Conservation (phyloP, 2,113 vertebrate genomes). For the Hucho hucho region DNA sequence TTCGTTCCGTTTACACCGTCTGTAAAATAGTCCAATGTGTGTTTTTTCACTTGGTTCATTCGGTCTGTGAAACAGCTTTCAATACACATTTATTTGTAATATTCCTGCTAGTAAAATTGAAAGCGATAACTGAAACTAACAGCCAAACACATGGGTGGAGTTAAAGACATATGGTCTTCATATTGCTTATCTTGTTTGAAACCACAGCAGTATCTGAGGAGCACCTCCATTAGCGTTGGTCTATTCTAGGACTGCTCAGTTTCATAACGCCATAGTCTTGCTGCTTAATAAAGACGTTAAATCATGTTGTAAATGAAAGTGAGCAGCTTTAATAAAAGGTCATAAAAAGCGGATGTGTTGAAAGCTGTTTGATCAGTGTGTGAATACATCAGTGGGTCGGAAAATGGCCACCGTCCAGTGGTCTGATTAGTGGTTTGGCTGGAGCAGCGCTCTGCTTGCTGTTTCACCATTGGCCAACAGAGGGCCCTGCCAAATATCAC, state of each 20-base stretch:
- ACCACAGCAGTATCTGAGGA: conserved; percentile 38
- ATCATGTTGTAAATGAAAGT: conserved; percentile 68
- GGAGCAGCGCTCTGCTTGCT: conserved; percentile 55
- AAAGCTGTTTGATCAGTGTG: conserved; percentile 69
- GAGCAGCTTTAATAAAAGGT: conserved; percentile 67
- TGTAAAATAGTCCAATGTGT: conserved; percentile 32
- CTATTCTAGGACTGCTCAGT: not conserved
- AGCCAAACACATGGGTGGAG: too few relatives aligned
- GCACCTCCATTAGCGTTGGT: conserved; percentile 33
- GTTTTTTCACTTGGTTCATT: too few relatives aligned
- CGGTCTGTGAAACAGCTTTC: too few relatives aligned
- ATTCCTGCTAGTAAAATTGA: too few relatives aligned
- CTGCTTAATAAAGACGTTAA: conserved; percentile 65
- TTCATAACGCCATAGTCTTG: not conserved
- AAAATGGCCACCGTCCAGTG: conserved; percentile 57
- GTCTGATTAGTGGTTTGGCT: conserved; percentile 29
- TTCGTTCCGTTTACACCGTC: conserved; percentile 27
- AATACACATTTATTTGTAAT: too few relatives aligned
- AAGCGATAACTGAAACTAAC: too few relatives aligned
- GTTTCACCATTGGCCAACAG: conserved; percentile 69
- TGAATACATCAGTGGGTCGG: conserved; percentile 52
- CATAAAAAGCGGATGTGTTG: conserved; percentile 71
- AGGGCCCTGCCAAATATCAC: conserved; percentile 69
- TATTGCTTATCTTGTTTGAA: not conserved
- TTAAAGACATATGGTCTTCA: conserved; percentile 14